A percentile compares a stretch with the other conserved stretches of the same genome.
phyloP scores from a whole-genome alignment of 1,140 invertebrate species.

The Monochamus saltuarius region DNA sequence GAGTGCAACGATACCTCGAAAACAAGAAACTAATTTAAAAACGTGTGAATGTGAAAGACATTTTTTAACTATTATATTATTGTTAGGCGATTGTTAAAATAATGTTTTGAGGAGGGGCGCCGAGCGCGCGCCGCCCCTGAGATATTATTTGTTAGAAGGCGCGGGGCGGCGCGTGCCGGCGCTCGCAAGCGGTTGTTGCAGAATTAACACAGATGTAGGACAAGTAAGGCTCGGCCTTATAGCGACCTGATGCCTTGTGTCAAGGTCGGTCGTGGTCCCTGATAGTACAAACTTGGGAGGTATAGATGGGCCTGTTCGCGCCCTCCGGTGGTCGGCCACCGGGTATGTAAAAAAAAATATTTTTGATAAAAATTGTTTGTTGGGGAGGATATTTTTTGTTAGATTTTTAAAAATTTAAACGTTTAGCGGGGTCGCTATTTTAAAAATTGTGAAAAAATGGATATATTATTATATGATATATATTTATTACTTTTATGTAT shows the following conservation, averaged over 20 bases:
- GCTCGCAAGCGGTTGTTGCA: slow-evolving; percentile 29
- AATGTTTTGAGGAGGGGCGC: slow-evolving; percentile 36
- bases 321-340: too few relatives aligned
- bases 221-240: slow-evolving; percentile 36
- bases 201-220: slow-evolving; percentile 12
- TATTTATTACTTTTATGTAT: slow-evolving; percentile 52
- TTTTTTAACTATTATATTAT: slow-evolving; percentile 51
- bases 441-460: slow-evolving; percentile 54
- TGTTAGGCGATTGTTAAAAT: slow-evolving; percentile 53
- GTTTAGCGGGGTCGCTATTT: slow-evolving; percentile 50
- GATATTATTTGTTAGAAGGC: slow-evolving; percentile 40
- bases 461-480: slow-evolving; percentile 50
- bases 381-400: slow-evolving; percentile 56
- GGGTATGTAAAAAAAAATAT: slow-evolving; percentile 46
- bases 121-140: slow-evolving; percentile 23
- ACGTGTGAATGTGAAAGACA: slow-evolving; percentile 41
- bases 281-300: slow-evolving; percentile 51
- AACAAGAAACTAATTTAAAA: slow-evolving; percentile 16
- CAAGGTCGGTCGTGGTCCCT: slow-evolving; percentile 44
- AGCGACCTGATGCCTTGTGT: slow-evolving; percentile 43
- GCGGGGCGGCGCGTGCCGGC: slow-evolving; percentile 23
- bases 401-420: slow-evolving; percentile 49
- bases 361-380: slow-evolving; percentile 56
- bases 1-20: slow-evolving; percentile 18
- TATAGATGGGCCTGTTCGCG: slow-evolving; percentile 34